Conservation (phyloP, 2,113 vertebrate genomes). For the Rhynchomys soricoides region DNA sequence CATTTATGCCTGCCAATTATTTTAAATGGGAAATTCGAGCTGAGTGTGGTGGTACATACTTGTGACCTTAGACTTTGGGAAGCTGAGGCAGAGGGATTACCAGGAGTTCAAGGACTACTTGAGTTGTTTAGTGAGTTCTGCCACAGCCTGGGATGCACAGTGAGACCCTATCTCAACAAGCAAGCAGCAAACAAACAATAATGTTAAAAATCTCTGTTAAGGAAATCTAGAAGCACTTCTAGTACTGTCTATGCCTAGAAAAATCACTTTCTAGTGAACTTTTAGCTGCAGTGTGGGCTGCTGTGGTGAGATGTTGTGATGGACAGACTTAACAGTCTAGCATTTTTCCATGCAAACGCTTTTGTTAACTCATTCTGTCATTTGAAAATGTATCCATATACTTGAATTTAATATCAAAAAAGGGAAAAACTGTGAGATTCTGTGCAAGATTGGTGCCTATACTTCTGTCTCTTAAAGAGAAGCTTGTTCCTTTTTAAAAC, state of each 20-base stretch:
- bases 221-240: background rate
- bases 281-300: background rate
- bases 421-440: constrained; percentile 41
- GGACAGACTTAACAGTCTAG: background rate
- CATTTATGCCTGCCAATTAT: background rate
- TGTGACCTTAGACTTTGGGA: background rate
- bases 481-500: constrained; percentile 37
- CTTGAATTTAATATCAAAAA: constrained; percentile 42
- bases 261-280: background rate
- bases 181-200: background rate
- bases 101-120: background rate
- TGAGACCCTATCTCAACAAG: background rate
- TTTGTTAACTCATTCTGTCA: constrained; percentile 41
- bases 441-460: constrained; percentile 60
- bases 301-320: background rate
- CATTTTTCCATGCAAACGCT: background rate
- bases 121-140: background rate
- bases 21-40: background rate
- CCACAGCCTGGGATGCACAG: background rate
- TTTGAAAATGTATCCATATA: constrained; percentile 40
- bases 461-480: constrained; percentile 11
- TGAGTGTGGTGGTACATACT: background rate
- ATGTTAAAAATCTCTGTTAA: background rate
- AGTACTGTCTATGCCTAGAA: background rate
- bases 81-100: background rate